A percentile compares a stretch with the other conserved stretches of the same genome.
Conservation (phyloP, 35 echinoderm and acorn worm species). For the Anneissia japonica region DNA sequence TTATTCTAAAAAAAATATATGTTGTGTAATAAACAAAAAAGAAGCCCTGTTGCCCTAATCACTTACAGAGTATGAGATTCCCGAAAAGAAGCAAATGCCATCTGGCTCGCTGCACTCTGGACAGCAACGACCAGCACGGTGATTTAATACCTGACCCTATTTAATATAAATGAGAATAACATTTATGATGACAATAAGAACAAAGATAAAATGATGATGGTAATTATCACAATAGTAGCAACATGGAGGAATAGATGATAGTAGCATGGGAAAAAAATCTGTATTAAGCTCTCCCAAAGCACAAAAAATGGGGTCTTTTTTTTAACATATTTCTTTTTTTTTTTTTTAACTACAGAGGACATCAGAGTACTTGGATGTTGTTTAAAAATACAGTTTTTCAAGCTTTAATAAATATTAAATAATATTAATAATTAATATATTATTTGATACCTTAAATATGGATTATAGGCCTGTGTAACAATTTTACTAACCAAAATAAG, state of each 20-base stretch:
- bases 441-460: no score
- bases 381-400: no score
- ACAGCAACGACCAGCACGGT: slow-evolving; percentile 78
- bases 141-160: slow-evolving; percentile 72
- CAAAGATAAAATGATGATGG: background rate
- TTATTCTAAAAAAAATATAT: background rate
- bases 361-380: no score
- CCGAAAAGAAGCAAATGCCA: slow-evolving; percentile 62
- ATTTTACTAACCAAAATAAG: no score
- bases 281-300: no score
- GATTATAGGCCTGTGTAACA: no score
- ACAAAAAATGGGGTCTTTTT: no score
- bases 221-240: background rate
- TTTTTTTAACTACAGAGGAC: no score
- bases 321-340: no score
- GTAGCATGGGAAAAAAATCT: no score
- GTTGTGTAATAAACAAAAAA: background rate
- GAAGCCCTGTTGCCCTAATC: background rate
- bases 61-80: slow-evolving; percentile 73
- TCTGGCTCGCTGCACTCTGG: slow-evolving; percentile 62
- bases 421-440: no score
- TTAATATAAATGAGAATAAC: background rate
- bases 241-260: background rate
- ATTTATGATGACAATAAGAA: background rate
- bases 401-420: no score